Base-by-base conservation (phyloP, 2,113 vertebrate species). In the Elephas maximus region DNA sequence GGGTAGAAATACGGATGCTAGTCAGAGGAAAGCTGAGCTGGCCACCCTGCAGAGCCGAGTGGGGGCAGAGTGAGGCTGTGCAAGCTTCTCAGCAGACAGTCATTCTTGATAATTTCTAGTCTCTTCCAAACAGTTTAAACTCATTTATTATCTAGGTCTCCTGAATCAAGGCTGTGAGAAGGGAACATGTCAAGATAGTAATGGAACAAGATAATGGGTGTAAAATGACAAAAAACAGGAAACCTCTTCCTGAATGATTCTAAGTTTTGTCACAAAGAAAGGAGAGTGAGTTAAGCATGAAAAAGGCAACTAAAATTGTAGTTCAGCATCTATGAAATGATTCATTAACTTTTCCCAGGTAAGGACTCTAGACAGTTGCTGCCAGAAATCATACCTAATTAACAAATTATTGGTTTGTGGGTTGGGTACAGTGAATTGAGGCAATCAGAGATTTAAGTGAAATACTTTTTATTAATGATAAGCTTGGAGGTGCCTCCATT, bases 181-280 rank as follows among this genome's bases (percentile, higher is more conserved):
- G n/a, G 87, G 51, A 93, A 86, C 78, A 69, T 97, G 98, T 97
- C 97, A 97, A 98, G 98, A 98, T 98, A 98, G 37, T 53, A 88
- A 33, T 23, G 81, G 93, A 90, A 97, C 97, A 97, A 97, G 98
- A 98, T 98, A 98, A 97, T 77, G 88, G 9, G 97, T 97, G 97
- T 94, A 97, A 96, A 97, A 93, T 94, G 98, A 98, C 96, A 97
- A 95, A 95, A 95, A 95, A 65, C 97, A 98, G 88, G 44, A 92
- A 96, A 92, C 80, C 62, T 76, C 63, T 82, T 88, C 65, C 62
- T 63, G 53, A 92, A 83, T 33, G 77, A 65, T 82, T 88, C 41
- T 33, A 53, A 73, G 74, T 71, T 51, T 60, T 84, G 78, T 91
- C 92, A 85, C 82, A 80, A 77, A 88, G 88, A 85, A 67, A 45